Conservation (phyloP, 2,888 invertebrate genomes). For the Gonocerus acuteangulatus region DNA sequence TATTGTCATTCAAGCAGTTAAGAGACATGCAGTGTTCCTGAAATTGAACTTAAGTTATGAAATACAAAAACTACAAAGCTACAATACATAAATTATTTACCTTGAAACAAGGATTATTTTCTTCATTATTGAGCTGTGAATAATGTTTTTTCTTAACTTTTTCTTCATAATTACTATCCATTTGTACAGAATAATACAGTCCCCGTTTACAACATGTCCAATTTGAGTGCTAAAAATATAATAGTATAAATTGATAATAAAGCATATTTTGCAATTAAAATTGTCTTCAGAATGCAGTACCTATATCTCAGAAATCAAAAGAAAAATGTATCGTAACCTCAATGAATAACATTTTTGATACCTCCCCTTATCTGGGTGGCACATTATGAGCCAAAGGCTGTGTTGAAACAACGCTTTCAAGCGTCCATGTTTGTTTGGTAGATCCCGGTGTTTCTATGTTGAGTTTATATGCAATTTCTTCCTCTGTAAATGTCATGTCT, state of each 20-base stretch:
- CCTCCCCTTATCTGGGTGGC: too few species aligned
- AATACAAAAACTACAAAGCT: neutral
- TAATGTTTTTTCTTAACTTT: slow-evolving; percentile 5
- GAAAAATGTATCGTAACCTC: too few species aligned
- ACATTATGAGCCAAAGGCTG: too few species aligned
- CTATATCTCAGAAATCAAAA: too few species aligned
- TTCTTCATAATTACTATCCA: neutral
- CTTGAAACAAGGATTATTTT: slow-evolving; percentile 47
- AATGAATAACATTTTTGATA: too few species aligned
- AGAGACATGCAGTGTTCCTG: slow-evolving; percentile 67
- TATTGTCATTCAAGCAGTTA: slow-evolving; percentile 62
- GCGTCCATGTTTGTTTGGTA: neutral
- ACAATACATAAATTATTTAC: slow-evolving; percentile 1
- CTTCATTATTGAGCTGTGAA: slow-evolving; percentile 37
- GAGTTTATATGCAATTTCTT: neutral
- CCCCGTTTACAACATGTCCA: too few species aligned
- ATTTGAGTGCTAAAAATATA: too few species aligned
- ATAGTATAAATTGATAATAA: too few species aligned
- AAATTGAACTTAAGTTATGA: slow-evolving; percentile 39
- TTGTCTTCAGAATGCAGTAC: too few species aligned
- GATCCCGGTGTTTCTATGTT: neutral
- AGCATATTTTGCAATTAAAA: too few species aligned
- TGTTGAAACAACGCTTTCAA: neutral
- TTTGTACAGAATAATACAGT: neutral
- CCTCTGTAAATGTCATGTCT: neutral